phyloP scores from a whole-genome alignment of 2,113 vertebrate species.

The Perca fluviatilis region DNA sequence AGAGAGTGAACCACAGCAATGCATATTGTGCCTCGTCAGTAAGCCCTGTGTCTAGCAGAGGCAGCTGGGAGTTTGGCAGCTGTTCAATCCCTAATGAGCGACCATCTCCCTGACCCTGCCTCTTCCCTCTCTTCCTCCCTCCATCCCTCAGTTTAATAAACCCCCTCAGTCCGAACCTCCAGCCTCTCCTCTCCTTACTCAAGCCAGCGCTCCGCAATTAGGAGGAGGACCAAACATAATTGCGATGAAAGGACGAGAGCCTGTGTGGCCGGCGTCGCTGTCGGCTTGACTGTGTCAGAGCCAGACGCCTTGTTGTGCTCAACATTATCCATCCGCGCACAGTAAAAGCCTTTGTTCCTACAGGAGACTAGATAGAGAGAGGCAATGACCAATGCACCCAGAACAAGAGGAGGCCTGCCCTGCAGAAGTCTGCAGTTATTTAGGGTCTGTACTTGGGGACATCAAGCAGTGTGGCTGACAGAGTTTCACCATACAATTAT shows the following conservation, averaged over 20 bases:
- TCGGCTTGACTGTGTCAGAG: constrained; percentile 44
- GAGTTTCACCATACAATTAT: neutral
- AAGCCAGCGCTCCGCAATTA: constrained; percentile 67
- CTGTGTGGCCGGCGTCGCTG: constrained; percentile 55
- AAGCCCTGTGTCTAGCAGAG: constrained; percentile 51
- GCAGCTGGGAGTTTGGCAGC: constrained; percentile 72
- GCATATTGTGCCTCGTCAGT: constrained; percentile 29
- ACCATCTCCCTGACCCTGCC: constrained; percentile 69
- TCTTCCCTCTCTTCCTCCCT: constrained; percentile 40
- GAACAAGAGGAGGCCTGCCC: constrained; percentile 20
- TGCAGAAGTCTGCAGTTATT: constrained; percentile 7
- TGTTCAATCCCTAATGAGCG: constrained; percentile 72
- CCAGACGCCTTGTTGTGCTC: constrained; percentile 56
- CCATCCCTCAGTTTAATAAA: constrained; percentile 56
- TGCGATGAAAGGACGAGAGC: constrained; percentile 63
- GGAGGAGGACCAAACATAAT: constrained; percentile 40
- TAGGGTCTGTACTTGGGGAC: too few relatives aligned
- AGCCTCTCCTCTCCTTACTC: constrained; percentile 41
- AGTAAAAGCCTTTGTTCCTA: constrained; percentile 59
- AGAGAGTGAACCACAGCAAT: neutral
- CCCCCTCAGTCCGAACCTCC: constrained; percentile 41
- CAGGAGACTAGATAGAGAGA: constrained; percentile 31
- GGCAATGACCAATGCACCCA: constrained; percentile 20
- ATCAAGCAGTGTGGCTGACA: neutral
- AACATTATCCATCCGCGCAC: constrained; percentile 6